Percentiles rank a stretch among this genome's conserved stretches.
Evolutionary conservation across 2,113 vertebrate genomes (phyloP).

Genomic region (Ameiurus melas): DNA sequence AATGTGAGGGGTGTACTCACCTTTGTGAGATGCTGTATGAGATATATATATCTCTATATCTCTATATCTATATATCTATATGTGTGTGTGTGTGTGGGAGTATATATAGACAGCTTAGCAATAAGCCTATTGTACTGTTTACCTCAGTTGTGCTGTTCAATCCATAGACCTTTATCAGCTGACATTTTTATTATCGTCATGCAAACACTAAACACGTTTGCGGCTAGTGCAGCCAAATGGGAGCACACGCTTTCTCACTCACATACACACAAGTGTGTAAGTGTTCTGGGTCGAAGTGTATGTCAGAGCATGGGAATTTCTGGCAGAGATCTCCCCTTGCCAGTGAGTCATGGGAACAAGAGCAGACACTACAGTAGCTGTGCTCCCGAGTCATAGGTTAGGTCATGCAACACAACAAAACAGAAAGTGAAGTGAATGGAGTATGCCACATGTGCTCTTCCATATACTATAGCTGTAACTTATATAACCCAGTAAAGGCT

Average conservation of each 20-base stretch:
- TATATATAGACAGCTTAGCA: not conserved
- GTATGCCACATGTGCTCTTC: slow-evolving; percentile 17
- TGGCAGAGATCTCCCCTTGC: slow-evolving; percentile 55
- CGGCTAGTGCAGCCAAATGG: not conserved
- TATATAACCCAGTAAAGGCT: not conserved
- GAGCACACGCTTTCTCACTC: not conserved
- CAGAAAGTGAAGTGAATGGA: slow-evolving; percentile 11
- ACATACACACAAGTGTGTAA: slow-evolving; percentile 7
- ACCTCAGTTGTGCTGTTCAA: not conserved
- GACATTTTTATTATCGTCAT: not conserved
- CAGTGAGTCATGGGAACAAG: slow-evolving; percentile 66
- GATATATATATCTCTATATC: too few species aligned
- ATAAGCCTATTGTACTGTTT: not conserved
- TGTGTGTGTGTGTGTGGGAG: too few species aligned
- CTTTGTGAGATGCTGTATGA: too few species aligned
- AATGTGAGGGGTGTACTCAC: too few species aligned
- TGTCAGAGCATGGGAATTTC: slow-evolving; percentile 67
- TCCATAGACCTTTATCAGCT: not conserved
- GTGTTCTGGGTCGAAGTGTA: slow-evolving; percentile 50
- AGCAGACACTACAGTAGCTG: slow-evolving; percentile 53
- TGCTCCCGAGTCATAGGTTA: slow-evolving; percentile 27
- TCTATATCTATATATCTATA: too few species aligned
- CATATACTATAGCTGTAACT: not conserved
- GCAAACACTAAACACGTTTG: not conserved
- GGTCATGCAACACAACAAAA: slow-evolving; percentile 11